Evolutionary conservation across 2,888 invertebrate species (phyloP).

Genomic region (Chloromyia formosa): DNA sequence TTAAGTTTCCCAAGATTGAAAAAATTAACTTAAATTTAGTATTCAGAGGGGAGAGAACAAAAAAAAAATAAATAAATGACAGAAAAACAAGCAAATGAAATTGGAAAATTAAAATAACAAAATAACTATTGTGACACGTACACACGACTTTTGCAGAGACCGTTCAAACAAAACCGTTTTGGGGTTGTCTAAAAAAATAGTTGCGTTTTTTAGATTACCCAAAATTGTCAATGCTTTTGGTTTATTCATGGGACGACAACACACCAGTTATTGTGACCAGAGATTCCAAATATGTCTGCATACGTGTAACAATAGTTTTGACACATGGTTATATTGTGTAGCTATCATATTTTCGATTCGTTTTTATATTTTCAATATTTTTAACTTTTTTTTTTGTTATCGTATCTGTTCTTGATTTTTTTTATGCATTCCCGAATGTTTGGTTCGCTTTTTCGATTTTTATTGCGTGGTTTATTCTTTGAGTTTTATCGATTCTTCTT

Average conservation of each 20-base stretch:
- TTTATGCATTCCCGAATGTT: conserved; percentile 45
- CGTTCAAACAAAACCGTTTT: conserved; percentile 4
- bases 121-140: conserved; percentile 51
- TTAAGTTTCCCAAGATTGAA: not conserved
- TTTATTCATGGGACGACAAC: conserved; percentile 33
- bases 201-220: conserved; percentile 33
- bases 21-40: conserved; percentile 22
- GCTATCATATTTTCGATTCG: conserved; percentile 40
- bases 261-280: conserved; percentile 39
- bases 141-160: conserved; percentile 41
- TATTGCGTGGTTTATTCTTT: conserved; percentile 48
- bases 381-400: conserved; percentile 50
- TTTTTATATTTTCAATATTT: conserved; percentile 49
- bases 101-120: conserved; percentile 36
- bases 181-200: not conserved
- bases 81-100: conserved; percentile 12
- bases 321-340: conserved; percentile 44
- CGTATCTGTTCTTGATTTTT: conserved; percentile 51
- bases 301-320: conserved; percentile 51
- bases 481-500: conserved; percentile 51
- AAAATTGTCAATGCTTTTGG: conserved; percentile 7
- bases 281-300: conserved; percentile 42
- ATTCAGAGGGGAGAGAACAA: not conserved
- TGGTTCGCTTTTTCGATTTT: conserved; percentile 50
- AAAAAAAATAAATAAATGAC: conserved; percentile 16